Evolutionary conservation across 1,140 invertebrate genomes (phyloP), one percentile per base, ranked within the genome.

Genomic region (Sminthurinus signatus): DNA sequence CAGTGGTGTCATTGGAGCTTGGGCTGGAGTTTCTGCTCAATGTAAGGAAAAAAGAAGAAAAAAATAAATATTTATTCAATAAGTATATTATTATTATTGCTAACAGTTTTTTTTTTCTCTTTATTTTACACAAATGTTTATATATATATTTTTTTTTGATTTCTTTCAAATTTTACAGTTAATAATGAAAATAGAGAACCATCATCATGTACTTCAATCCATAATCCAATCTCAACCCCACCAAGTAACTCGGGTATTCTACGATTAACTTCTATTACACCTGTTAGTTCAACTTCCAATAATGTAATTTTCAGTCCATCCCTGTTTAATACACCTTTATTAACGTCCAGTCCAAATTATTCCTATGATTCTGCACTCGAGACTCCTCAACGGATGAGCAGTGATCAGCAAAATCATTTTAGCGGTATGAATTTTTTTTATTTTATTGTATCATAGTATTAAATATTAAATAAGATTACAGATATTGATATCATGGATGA

Each of bases 261-360:
- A n/a, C 5, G 32, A 15, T 36, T 56, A 23, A 39, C 54, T 8
- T 56, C 54, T 10, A 39, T 31, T 8, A 39, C 29, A 4, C 54
- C 54, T 8, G 31, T 56, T 4, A 56, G 54, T 21, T 56, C 54
- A 39, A 3, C 32, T 8, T 36, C 32, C 5, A n/a, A 23, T 8
- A 28, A 31, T 23, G 54, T 56, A 10, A 31, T 56, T 15, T 42
- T 56, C 15, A 56, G 54, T 56, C 54, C 54, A 19, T 56, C 54
- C 3, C 54, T 56, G 10, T 56, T 56, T 39, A 56, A 56, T 42
- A 56, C 54, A 12, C 54, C 54, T 5, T 31, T 56, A n/a, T 27
- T 56, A 5, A 42, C 29, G 2, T 56, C 54, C 54, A 56, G 54
- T 56, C 54, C 54, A n/a, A 56, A 15, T 21, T 10, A 14, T 19